Evolutionary conservation across 2,888 invertebrate genomes (phyloP).

Genomic region (Diplazon laetatorius): DNA sequence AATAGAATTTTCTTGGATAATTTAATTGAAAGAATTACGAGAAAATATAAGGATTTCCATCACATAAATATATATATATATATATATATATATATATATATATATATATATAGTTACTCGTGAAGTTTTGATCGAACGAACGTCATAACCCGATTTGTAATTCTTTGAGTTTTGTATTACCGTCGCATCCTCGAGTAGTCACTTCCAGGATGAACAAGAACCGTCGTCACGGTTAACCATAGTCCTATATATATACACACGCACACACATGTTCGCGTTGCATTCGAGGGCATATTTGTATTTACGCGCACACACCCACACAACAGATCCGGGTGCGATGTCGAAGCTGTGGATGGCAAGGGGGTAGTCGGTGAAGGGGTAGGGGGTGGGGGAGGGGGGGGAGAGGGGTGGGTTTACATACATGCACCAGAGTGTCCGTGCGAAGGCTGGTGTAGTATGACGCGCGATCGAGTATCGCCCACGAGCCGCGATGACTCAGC

Average conservation of each 20-base stretch:
- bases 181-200: not conserved
- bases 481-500: slow-evolving; percentile 78
- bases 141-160: not conserved
- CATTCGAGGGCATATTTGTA: slow-evolving; percentile 12
- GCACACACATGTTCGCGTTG: slow-evolving; percentile 11
- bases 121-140: not conserved
- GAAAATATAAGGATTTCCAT: not conserved
- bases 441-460: slow-evolving; percentile 71
- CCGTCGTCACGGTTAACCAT: not conserved
- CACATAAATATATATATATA: too few species aligned
- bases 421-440: slow-evolving; percentile 50
- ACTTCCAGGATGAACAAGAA: slow-evolving; percentile 5
- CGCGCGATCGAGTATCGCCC: slow-evolving; percentile 78
- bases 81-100: too few species aligned
- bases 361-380: too few species aligned
- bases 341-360: slow-evolving; percentile 23
- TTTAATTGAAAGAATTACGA: not conserved
- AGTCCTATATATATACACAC: too few species aligned
- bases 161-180: slow-evolving; percentile 27
- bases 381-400: too few species aligned
- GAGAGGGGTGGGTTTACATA: too few species aligned
- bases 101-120: too few species aligned
- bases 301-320: slow-evolving; percentile 6
- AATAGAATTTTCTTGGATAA: too few species aligned
- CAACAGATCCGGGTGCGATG: slow-evolving; percentile 36